A percentile compares a stretch with the other conserved stretches of the same genome.
Evolutionary conservation across 2,797 vertebrate genomes (phyloP).

Genomic region (Nannoperca obscura): DNA sequence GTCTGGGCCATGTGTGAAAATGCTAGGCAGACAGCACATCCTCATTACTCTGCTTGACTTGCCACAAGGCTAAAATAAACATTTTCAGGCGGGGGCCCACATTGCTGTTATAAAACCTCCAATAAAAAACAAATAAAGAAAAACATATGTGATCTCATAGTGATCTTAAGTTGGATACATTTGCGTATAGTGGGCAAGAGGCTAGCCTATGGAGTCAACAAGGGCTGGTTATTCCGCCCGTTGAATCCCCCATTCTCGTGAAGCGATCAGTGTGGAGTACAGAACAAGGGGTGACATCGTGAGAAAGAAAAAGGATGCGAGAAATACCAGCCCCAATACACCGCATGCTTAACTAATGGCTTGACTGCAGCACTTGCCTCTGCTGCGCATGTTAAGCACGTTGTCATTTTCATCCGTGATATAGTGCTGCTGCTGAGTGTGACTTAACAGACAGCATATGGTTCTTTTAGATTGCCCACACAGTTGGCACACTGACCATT

Average conservation of each 20-base stretch:
- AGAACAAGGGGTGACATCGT: constrained; percentile 35
- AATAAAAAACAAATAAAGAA: constrained; percentile 60
- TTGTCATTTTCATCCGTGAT: constrained; percentile 45
- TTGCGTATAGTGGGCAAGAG: constrained; percentile 16
- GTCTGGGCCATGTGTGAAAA: constrained; percentile 60
- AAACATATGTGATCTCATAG: constrained; percentile 44
- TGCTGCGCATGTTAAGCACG: constrained; percentile 37
- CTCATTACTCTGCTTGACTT: constrained; percentile 56
- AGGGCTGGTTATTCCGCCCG: constrained; percentile 20
- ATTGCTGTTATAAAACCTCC: constrained; percentile 44
- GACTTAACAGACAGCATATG: constrained; percentile 75
- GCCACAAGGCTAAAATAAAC: constrained; percentile 59
- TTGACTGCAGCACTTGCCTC: constrained; percentile 28
- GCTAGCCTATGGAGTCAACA: constrained; percentile 12
- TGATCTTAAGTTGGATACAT: constrained; percentile 45
- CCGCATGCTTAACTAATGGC: constrained; percentile 43
- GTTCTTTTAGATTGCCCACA: constrained; percentile 68
- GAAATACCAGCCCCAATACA: constrained; percentile 32
- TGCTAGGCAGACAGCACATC: constrained; percentile 37
- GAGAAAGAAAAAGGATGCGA: constrained; percentile 18
- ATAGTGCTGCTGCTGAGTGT: constrained; percentile 45
- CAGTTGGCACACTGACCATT: constrained; percentile 76
- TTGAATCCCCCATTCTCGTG: constrained; percentile 26
- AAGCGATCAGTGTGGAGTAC: constrained; percentile 45
- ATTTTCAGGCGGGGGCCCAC: constrained; percentile 42